Evolutionary conservation across 2,797 vertebrate genomes (phyloP), one percentile per base, ranked within the genome.

Genomic region (Choloepus didactylus): DNA sequence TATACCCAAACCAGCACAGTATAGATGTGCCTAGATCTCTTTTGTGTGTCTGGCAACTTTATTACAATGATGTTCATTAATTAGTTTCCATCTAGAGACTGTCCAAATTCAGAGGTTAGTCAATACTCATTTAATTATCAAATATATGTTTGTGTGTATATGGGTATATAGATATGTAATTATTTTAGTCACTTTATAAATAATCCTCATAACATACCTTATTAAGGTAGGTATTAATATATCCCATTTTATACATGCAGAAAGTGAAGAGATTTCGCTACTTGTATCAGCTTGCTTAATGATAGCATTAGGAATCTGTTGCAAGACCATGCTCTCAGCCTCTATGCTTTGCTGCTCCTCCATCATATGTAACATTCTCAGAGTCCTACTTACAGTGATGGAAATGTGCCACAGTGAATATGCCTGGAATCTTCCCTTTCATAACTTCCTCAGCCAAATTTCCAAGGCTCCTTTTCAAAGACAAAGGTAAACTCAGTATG

Each of bases 371-470:
- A 18, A 29, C 0, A 6, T 81, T 25, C 60, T 90, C 6, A 67
- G 31, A 82, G 8, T 62, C 66, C 2, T 38, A 6, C 54, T 95
- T 94, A 10, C 23, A 27, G 1, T 80, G 31, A 87, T 1, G 1
- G 92, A 92, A 80, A 86, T 86, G 77, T 96, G 11, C 85, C 87
- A 59, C 83, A 87, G n/a, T 9, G 0, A 93, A 38, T 51, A 80
- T 94, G 84, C 75, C 96, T 49, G 87, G 8, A 81, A 67, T 27
- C 41, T 80, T n/a, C 0, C 21, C 49, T 94, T 97, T 95, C 60
- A 46, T 86, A 62, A 54, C 38, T 90, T 92, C 92, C 79, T 96
- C 94, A 91, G 67, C 85, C 11, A 8, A 79, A 95, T 96, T 89
- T 93, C 46, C 0, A 0, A 90, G 86, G 11, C 16, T 72, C 21